Conservation (phyloP, 2,888 invertebrate species). For the Silvanus unidentatus region DNA sequence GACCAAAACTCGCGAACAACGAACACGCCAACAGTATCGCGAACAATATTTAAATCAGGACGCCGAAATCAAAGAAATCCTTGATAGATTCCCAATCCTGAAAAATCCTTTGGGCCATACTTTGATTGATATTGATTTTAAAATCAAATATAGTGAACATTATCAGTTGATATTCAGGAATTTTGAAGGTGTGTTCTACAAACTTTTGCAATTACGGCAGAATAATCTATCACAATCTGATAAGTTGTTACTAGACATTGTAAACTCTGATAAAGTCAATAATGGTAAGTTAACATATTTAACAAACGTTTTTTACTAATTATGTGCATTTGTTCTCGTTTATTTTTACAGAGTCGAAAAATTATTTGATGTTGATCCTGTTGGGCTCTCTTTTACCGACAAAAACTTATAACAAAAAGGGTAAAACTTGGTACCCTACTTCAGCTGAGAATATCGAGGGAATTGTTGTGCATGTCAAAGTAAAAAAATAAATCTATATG, state of each 20-base stretch:
- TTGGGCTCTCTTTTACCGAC: background rate
- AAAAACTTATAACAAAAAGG: background rate
- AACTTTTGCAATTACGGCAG: background rate
- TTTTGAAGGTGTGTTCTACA: background rate
- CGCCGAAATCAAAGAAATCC: background rate
- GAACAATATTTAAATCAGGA: background rate
- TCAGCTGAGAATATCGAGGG: background rate
- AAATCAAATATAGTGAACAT: too few species aligned
- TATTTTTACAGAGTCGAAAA: background rate
- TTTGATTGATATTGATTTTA: background rate
- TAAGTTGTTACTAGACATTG: background rate
- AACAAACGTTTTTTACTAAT: background rate
- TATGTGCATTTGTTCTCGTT: too few species aligned
- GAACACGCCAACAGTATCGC: background rate
- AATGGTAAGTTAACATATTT: background rate
- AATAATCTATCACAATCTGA: background rate
- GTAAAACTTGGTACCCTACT: background rate
- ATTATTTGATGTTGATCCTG: background rate
- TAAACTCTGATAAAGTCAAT: background rate
- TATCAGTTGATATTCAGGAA: background rate
- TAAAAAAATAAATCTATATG: background rate
- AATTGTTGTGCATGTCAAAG: background rate
- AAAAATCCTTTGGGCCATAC: background rate
- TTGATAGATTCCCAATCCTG: background rate
- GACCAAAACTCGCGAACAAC: too few species aligned